Evolutionary conservation across 2,797 vertebrate genomes (phyloP).

Genomic region (Vultur gryphus): DNA sequence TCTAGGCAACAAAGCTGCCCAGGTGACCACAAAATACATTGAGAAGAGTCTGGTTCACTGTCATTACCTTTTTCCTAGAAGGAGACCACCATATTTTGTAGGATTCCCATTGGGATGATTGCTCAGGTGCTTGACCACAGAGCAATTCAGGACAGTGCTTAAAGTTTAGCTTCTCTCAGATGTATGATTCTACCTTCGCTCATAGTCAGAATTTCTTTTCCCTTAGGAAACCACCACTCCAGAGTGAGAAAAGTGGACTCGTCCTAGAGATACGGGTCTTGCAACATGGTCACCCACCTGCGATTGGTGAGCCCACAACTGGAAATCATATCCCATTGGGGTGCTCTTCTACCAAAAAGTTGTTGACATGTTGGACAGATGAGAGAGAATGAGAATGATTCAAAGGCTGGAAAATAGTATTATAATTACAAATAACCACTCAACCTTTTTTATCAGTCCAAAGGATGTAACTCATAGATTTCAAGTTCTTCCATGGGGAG

Average conservation of each 20-base stretch:
- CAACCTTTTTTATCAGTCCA: not conserved
- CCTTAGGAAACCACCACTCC: not conserved
- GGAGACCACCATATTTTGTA: not conserved
- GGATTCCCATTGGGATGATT: not conserved
- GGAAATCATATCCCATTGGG: not conserved
- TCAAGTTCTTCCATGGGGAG: not conserved
- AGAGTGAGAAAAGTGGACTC: not conserved
- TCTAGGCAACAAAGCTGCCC: not conserved
- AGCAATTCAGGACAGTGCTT: not conserved
- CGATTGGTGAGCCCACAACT: not conserved
- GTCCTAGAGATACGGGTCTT: not conserved
- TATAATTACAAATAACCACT: not conserved
- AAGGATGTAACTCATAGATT: not conserved
- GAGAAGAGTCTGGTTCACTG: not conserved
- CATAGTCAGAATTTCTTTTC: not conserved
- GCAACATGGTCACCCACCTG: not conserved
- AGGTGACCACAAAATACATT: not conserved
- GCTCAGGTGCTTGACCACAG: not conserved
- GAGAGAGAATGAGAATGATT: not conserved
- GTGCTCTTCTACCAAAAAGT: not conserved
- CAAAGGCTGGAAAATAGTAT: not conserved
- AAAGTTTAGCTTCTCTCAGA: not conserved
- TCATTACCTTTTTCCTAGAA: not conserved
- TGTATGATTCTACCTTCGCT: not conserved
- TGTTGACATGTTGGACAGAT: not conserved